Percentiles rank a stretch among this genome's conserved stretches.
phyloP scores from a whole-genome alignment of 2,888 invertebrate genomes.

The Tubulanus polymorphus region DNA sequence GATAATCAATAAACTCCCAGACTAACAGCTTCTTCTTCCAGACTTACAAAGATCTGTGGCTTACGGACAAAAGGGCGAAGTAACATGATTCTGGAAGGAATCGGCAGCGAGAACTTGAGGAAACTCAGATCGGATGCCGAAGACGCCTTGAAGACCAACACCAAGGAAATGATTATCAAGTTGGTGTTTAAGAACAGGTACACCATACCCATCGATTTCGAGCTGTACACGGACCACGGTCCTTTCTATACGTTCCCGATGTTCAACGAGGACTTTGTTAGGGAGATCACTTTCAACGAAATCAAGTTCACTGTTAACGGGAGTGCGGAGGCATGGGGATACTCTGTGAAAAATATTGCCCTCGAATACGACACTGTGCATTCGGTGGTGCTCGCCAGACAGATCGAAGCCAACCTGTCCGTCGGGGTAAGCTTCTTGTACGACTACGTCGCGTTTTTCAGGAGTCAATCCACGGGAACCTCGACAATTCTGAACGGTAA shows the following conservation, averaged over 20 bases:
- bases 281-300: conserved; percentile 8
- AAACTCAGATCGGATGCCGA: neutral
- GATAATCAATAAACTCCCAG: too few relatives aligned
- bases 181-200: neutral
- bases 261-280: neutral
- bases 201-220: neutral
- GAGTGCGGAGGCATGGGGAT: conserved; percentile 5
- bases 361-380: conserved; percentile 9
- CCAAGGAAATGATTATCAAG: neutral
- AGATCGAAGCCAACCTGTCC: conserved; percentile 2
- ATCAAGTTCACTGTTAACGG: neutral
- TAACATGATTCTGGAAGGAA: neutral
- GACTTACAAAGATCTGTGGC: neutral
- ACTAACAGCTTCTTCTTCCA: neutral
- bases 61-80: neutral
- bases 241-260: neutral
- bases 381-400: conserved; percentile 4
- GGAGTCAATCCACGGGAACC: neutral
- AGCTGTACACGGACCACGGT: neutral
- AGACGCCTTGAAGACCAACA: neutral
- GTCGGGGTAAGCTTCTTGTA: neutral
- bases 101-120: neutral
- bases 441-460: neutral
- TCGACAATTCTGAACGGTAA: neutral
- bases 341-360: conserved; percentile 5